Evolutionary conservation across 2,113 vertebrate species (phyloP).

Genomic region (Camelus bactrianus): DNA sequence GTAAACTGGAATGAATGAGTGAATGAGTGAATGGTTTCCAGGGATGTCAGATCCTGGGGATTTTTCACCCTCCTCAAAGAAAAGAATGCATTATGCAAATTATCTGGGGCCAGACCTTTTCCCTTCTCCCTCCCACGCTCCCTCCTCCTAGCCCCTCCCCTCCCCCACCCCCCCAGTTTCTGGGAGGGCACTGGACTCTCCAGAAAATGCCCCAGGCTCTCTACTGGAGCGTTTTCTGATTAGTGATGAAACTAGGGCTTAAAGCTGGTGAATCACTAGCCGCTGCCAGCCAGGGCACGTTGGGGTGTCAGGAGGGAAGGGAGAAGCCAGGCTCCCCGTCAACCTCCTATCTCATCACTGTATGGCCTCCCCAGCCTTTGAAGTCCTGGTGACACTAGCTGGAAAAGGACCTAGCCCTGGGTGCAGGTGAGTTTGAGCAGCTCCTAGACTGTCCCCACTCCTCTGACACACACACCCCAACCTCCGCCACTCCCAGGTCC

Average conservation of each 20-base stretch:
- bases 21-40: not conserved
- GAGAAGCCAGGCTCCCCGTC: not conserved
- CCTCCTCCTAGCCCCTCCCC: not conserved
- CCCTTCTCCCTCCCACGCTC: not conserved
- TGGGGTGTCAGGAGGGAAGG: not conserved
- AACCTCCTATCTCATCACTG: fast-evolving
- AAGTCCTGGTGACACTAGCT: not conserved
- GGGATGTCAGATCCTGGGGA: not conserved
- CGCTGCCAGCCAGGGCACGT: not conserved
- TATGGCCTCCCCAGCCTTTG: too few species aligned
- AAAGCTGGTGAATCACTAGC: conserved; percentile 65
- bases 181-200: conserved; percentile 41
- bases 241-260: conserved; percentile 71
- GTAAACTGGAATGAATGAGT: not conserved
- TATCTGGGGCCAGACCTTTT: not conserved
- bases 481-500: not conserved
- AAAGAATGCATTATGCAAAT: conserved; percentile 51
- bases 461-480: not conserved
- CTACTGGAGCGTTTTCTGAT: conserved; percentile 46
- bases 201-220: conserved; percentile 74
- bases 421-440: not conserved
- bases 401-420: not conserved
- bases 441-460: not conserved
- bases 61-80: conserved; percentile 29
- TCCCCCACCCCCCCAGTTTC: not conserved